Base-by-base conservation (phyloP, 2,888 invertebrate genomes). In the Temnothorax rugatulus region DNA sequence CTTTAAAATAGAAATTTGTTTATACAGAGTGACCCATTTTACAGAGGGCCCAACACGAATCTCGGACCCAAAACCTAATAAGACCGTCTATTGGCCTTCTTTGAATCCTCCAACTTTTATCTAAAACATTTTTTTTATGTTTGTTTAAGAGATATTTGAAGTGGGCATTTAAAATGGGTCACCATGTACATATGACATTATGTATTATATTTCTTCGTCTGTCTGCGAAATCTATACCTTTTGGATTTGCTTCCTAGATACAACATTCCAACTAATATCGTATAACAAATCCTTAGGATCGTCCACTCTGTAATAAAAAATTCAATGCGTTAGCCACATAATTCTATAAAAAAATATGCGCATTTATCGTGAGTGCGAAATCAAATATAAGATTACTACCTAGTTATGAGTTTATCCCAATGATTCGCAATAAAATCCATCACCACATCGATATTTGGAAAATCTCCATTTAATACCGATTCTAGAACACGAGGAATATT, bases 331-430 rank as follows among this genome's bases (percentile, higher is more conserved):
- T 57, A 25, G 9, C 4, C 0, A 61, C 13, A n/a, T 5, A 74
- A 61, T 13, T 74, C 3, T 59, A 4, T 38, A 2, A 47, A 61
- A 21, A 59, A 38, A 38, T 57, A 2, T 54, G 4, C 2, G 0
- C 9, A 47, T 2, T 34, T 63, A 34, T 61, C 1, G 0, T n/a
- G n/a, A n/a, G n/a, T n/a, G n/a, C n/a, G n/a, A 50, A 34, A 63
- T 44, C 21, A 41, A 9, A 52, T 29, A n/a, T 52, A 41, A 47
- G 11, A 64, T 38, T 9, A 61, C 63, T 74, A 82, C 82, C 47
- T 59, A 13, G 41, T 29, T 29, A 11, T n/a, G 4, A 86, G 25
- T 38, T 38, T n/a, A 11, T 84, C 47, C 77, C 84, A 86, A 2
- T 84, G 11, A 21, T 75, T 44, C 0, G 29, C 8, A 50, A 21